Evolutionary conservation across 2,113 vertebrate species (phyloP), one percentile per base, ranked within the genome.

Genomic region (Tenebrosternarchus preto): DNA sequence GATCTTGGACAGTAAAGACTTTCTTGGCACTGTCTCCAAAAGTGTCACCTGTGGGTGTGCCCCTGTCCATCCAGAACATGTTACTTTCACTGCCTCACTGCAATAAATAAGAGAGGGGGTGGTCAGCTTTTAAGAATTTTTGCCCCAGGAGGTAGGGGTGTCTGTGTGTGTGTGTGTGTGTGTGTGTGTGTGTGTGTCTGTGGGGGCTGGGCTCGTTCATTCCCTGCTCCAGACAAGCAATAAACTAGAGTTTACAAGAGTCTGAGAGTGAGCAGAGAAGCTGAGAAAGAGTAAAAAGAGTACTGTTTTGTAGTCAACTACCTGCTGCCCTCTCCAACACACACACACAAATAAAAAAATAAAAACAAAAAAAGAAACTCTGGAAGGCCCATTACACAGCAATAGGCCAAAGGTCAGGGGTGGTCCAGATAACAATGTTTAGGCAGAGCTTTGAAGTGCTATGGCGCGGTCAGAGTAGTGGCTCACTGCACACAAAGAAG

Each of bases 391-490:
- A 36, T 46, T 27, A 20, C 66, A 61, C 50, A 83, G 70, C 56
- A 68, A 66, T 20, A 83, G 76, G 81, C 61, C 79, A 85, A 81
- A 83, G 84, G 78, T 78, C 81, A 81, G 76, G 43, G 43, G 59
- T 69, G 43, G 59, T 69, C 78, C 76, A 69, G 93, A 92, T 88
- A 91, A 87, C 91, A 91, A 88, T 78, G 80, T 89, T 90, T 79
- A 87, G 90, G 90, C 85, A 60, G 60, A 87, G 86, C 94, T 95
- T 93, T 95, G 93, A 95, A 92, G 93, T 94, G 88, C 86, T 87
- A 80, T 85, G 90, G 88, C 88, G 84, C 86, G 91, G 87, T 84
- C 90, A 91, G 81, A 70, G 89, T 86, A 86, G 87, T 69, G 20
- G 59, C 84, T 84, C 87, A 88, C 70, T 12, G 78, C 82, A 92